phyloP scores from a whole-genome alignment of 2,888 invertebrate genomes.

The Keiferia lycopersicella region DNA sequence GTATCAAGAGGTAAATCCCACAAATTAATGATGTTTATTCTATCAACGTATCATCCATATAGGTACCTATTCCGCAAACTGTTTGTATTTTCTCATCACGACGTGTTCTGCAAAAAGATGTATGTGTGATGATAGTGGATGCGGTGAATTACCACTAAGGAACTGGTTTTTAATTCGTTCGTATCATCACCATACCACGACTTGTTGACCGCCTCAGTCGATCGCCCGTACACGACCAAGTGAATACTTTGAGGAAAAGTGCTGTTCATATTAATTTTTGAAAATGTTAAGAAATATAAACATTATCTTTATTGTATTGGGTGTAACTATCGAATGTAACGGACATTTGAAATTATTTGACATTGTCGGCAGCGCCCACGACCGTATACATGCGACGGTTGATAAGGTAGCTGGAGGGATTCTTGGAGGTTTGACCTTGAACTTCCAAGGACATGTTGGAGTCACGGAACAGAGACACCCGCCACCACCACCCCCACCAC shows the following conservation, averaged over 20 bases:
- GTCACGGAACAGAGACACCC: constrained; percentile 33
- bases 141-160: constrained; percentile 36
- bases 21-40: constrained; percentile 21
- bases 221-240: constrained; percentile 37
- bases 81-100: background rate
- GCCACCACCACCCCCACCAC: constrained; percentile 12
- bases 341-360: constrained; percentile 39
- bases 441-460: constrained; percentile 43
- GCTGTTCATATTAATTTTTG: constrained; percentile 18
- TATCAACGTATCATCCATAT: background rate
- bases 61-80: background rate
- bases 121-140: background rate
- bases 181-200: constrained; percentile 41
- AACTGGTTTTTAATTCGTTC: constrained; percentile 44
- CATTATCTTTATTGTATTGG: constrained; percentile 32
- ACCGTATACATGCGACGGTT: constrained; percentile 43
- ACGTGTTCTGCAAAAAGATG: constrained; percentile 22
- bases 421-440: constrained; percentile 48
- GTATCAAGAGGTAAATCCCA: background rate
- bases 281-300: constrained; percentile 34
- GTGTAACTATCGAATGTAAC: constrained; percentile 36
- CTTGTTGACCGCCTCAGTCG: constrained; percentile 45
- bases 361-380: constrained; percentile 45
- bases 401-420: constrained; percentile 52
- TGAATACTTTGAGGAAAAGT: constrained; percentile 15